Base-by-base conservation (phyloP, 1,140 invertebrate species). In the Pseudomyrmex gracilis region DNA sequence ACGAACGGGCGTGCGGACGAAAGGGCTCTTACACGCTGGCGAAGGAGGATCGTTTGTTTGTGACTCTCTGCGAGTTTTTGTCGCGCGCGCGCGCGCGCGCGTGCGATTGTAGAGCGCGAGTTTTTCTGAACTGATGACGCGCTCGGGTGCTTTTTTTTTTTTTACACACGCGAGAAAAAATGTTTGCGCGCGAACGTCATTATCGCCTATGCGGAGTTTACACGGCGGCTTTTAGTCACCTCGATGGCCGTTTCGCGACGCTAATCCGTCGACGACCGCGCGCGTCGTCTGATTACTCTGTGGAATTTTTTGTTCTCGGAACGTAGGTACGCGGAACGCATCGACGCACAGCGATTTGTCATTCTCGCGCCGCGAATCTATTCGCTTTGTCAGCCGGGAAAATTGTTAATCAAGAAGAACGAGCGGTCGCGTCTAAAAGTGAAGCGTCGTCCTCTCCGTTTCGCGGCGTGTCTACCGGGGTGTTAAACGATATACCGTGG, bases 401-500 rank as follows among this genome's bases (percentile, higher is more conserved):
- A 71, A 80, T 58, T 58, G 53, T 70, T 70, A 80, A 71, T 71
- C 43, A 15, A 34, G 53, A 55, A 45, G 17, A 45, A 68, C 34
- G 73, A 43, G 2, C 73, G n/a, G 17, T 22, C 76, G 66, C 55
- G 76, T 20, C n/a, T n/a, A 66, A 80, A 70, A 80, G 66, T 70
- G 66, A 71, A 47, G 66, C 53, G 43, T 15, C n/a, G 49, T 88
- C 68, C 82, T 80, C 60, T 53, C 15, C 10, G 20, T 84, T 34
- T 34, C 34, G 34, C 55, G 47, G 4, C 10, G 51, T 24, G 45
- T 74, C 55, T 67, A 34, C 3, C 80, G 47, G 83, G 53, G 70
- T 85, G 87, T 88, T 85, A 85, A 88, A 80, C 66, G 74, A 73
- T 76, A 66, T 47, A 78, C 66, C 86, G 61, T 70, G 34, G 64